phyloP scores from a whole-genome alignment of 2,113 vertebrate species.

The Aplodontia rufa region DNA sequence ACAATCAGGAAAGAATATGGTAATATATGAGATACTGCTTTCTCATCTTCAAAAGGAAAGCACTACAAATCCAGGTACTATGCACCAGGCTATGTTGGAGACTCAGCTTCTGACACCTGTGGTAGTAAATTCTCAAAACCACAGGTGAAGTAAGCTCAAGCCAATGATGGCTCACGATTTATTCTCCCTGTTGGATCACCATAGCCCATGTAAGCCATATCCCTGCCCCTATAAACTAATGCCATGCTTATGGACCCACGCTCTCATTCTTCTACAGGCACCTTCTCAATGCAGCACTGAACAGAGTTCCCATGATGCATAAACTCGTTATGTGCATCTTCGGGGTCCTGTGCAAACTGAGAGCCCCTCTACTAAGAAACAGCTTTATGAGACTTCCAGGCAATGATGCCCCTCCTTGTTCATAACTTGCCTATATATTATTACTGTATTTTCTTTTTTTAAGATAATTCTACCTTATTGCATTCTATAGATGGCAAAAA shows the following conservation, averaged over 20 bases:
- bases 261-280: not conserved
- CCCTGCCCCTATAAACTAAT: not conserved
- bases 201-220: not conserved
- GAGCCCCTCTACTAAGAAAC: not conserved
- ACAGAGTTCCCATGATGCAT: not conserved
- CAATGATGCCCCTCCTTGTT: not conserved
- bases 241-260: not conserved
- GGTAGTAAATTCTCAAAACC: not conserved
- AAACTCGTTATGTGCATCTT: not conserved
- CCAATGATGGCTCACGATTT: not conserved
- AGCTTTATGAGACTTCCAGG: not conserved
- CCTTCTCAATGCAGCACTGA: not conserved
- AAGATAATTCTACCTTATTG: not conserved
- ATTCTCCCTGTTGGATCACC: not conserved
- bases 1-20: not conserved
- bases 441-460: not conserved
- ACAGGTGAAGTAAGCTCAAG: not conserved
- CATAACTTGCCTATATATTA: not conserved
- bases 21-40: not conserved
- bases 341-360: not conserved
- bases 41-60: conserved; percentile 24
- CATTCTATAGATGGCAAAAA: conserved; percentile 38
- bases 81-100: not conserved
- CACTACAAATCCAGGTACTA: not conserved
- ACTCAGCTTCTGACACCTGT: not conserved